Evolutionary conservation across 2,797 vertebrate genomes (phyloP), one percentile per base, ranked within the genome.

Genomic region (Glyptemys insculpta): DNA sequence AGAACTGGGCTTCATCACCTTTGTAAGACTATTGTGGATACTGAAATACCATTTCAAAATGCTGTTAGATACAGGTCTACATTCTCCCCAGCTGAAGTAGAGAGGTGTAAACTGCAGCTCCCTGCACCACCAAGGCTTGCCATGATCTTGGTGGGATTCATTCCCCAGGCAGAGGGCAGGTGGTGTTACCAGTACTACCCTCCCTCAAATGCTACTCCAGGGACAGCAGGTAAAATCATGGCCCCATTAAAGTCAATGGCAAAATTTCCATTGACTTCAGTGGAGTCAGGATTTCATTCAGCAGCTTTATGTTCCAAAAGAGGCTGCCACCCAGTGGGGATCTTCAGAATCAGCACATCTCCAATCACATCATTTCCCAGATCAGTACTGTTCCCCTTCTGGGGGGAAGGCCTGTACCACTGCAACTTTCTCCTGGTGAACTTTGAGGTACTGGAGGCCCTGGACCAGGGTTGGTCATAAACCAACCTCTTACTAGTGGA

Each of bases 141-240:
- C 90, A 1, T 65, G 65, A 21, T 92, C 94, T 92, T 83, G 84
- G 9, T 31, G 87, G 74, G 91, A 91, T 81, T 81, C 84, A 62
- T 79, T 95, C 8, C 21, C 6, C 49, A 6, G 11, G 34, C 72
- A 85, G 91, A 93, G 68, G 31, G 23, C 76, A 93, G 93, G 62
- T 57, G 6, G 0, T 74, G 21, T 81, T 84, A 86, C 54, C 78
- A 41, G 3, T 84, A 87, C 90, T 18, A 27, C 53, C 81, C 89
- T 94, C 85, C 83, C 53, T 80, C 83, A 72, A 49, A 56, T 86
- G 34, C 59, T 86, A 1, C 52, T 79, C 47, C 11, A 81, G 81
- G 31, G 52, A 83, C 37, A 90, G n/a, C 49, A 91, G 91, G 12
- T 89, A 84, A 92, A 88, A 44, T 57, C n/a, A 16, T 81, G 54